Evolutionary conservation across 2,888 invertebrate genomes (phyloP).

Genomic region (Ceraclea dissimilis): DNA sequence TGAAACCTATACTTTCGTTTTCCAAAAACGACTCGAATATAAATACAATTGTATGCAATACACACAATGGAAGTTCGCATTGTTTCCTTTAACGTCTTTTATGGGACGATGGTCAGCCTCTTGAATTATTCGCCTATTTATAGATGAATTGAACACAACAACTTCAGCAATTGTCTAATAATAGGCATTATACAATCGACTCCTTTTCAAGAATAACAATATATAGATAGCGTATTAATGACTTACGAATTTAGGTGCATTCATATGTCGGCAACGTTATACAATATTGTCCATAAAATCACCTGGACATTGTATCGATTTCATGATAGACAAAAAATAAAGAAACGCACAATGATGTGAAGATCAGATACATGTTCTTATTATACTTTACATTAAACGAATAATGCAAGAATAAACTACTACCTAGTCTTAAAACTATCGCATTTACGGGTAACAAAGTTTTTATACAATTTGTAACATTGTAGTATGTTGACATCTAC

Average conservation of each 20-base stretch:
- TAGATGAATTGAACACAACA: slow-evolving; percentile 20
- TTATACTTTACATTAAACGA: too few species aligned
- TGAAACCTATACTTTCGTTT: too few species aligned
- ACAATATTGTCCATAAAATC: slow-evolving; percentile 5
- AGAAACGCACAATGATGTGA: neutral
- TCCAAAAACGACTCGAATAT: neutral
- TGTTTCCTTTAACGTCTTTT: slow-evolving; percentile 7
- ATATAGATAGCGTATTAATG: slow-evolving; percentile 19
- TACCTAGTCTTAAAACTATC: too few species aligned
- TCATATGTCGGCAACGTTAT: slow-evolving; percentile 1
- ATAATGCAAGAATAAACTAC: too few species aligned
- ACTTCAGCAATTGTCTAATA: slow-evolving; percentile 13
- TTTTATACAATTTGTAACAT: too few species aligned
- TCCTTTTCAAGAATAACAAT: slow-evolving; percentile 8
- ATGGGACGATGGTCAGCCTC: slow-evolving; percentile 14
- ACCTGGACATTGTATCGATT: slow-evolving; percentile 12
- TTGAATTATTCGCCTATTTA: slow-evolving; percentile 24
- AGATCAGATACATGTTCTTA: too few species aligned
- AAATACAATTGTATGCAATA: neutral
- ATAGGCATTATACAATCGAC: slow-evolving; percentile 5
- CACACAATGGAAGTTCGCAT: neutral
- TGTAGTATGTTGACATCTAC: too few species aligned
- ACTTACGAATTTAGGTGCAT: slow-evolving; percentile 19
- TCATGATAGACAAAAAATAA: neutral
- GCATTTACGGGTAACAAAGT: too few species aligned